phyloP scores from a whole-genome alignment of 1,140 invertebrate species.

The Microplitis demolitor region DNA sequence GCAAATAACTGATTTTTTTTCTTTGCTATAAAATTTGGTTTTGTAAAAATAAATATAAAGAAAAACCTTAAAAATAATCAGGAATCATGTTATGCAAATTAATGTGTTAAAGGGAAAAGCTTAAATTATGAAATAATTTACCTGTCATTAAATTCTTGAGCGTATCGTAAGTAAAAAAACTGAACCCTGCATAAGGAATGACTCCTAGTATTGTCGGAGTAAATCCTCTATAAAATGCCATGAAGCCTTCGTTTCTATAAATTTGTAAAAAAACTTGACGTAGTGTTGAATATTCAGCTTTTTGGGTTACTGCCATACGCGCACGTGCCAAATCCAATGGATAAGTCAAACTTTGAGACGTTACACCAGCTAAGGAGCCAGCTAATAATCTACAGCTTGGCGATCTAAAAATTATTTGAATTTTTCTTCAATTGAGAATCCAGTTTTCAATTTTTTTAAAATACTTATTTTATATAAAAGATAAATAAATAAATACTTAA shows the following conservation, averaged over 20 bases:
- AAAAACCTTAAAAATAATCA: not conserved
- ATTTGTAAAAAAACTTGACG: constrained; percentile 84
- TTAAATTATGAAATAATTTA: constrained; percentile 52
- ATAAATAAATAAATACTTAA: no score
- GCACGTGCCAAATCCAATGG: constrained; percentile 95
- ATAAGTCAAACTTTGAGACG: constrained; percentile 92
- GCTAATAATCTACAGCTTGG: constrained; percentile 72
- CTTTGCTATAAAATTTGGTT: not conserved
- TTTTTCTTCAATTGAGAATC: not conserved
- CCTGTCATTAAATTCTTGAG: constrained; percentile 83
- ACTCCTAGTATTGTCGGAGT: constrained; percentile 91
- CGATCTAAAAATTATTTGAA: constrained; percentile 19
- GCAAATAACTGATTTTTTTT: no score
- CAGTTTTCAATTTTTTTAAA: no score
- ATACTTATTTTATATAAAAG: no score
- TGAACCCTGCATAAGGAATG: constrained; percentile 95
- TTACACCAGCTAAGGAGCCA: constrained; percentile 91
- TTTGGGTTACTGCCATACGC: constrained; percentile 94
- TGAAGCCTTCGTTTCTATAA: constrained; percentile 78
- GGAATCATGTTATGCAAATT: no score
- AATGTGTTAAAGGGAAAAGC: no score
- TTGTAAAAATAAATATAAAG: not conserved
- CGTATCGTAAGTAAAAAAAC: constrained; percentile 97
- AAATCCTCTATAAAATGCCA: constrained; percentile 85
- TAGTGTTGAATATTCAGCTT: constrained; percentile 70